Percentiles rank a stretch among this genome's conserved stretches.
phyloP scores from a whole-genome alignment of 1,140 invertebrate species.

The Eueides isabella region DNA sequence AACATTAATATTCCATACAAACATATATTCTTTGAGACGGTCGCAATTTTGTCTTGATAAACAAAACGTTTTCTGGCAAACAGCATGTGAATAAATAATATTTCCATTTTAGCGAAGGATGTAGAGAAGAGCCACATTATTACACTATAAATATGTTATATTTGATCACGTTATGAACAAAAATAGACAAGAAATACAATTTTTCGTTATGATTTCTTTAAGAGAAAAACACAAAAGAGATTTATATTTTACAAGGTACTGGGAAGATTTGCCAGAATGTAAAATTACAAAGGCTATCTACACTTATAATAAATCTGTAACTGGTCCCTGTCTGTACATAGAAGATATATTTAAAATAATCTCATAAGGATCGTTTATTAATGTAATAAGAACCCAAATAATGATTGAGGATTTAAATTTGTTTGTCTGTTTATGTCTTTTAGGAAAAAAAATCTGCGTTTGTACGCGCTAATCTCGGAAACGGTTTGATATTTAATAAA shows the following conservation, averaged over 20 bases:
- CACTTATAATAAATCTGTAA: too few species aligned
- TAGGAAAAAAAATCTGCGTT: too few species aligned
- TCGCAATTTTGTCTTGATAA: constrained; percentile 22
- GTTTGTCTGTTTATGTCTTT: too few species aligned
- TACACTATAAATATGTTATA: background rate
- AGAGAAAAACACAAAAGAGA: background rate
- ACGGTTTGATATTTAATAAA: too few species aligned
- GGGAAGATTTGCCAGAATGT: background rate
- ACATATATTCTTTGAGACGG: constrained; percentile 22
- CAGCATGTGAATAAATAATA: constrained; percentile 15
- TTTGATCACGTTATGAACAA: background rate
- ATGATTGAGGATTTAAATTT: too few species aligned
- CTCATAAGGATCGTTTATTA: too few species aligned
- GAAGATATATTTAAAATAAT: too few species aligned
- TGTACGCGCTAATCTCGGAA: too few species aligned
- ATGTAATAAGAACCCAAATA: too few species aligned
- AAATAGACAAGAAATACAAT: background rate
- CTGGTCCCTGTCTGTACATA: too few species aligned
- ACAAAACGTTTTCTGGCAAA: constrained; percentile 19
- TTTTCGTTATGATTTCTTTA: background rate
- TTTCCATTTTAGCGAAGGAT: background rate
- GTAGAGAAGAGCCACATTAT: background rate
- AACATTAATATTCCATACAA: constrained; percentile 25
- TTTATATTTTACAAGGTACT: background rate
- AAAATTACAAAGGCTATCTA: background rate